A percentile compares a stretch with the other conserved stretches of the same genome.
Evolutionary conservation across 64 coral and sea anemone genomes (phyloP).

Genomic region (Acropora yongei): DNA sequence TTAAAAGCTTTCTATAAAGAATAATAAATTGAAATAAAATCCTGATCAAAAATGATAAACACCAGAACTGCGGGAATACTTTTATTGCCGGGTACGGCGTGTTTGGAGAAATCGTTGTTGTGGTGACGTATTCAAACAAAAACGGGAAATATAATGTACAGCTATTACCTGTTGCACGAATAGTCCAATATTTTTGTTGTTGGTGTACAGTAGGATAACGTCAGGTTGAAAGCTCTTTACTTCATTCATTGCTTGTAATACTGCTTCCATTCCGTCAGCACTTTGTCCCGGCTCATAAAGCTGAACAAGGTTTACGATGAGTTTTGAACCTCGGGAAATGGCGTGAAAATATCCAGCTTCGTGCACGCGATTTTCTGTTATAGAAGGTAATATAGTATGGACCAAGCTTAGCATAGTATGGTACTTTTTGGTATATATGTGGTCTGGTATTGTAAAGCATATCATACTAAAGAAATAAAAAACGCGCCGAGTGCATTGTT

Average conservation of each 20-base stretch:
- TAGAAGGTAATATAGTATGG: background rate
- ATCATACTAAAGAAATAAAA: too few relatives aligned
- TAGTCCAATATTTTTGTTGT: background rate
- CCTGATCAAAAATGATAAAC: background rate
- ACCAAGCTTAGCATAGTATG: too few relatives aligned
- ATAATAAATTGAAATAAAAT: background rate
- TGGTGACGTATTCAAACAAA: too few relatives aligned
- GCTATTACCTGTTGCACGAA: constrained; percentile 15
- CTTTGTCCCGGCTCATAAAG: background rate
- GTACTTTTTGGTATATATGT: too few relatives aligned
- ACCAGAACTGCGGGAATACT: background rate
- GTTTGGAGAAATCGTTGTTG: too few relatives aligned
- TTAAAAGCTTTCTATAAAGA: constrained; percentile 21
- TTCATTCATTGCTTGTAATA: constrained; percentile 14
- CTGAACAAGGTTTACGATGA: constrained; percentile 12
- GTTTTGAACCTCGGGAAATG: background rate
- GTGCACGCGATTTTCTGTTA: constrained; percentile 22
- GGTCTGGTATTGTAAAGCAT: too few relatives aligned
- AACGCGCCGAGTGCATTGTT: too few relatives aligned
- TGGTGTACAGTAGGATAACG: constrained; percentile 56
- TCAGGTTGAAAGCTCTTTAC: constrained; percentile 14
- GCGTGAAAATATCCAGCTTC: constrained; percentile 30
- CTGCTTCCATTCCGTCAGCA: background rate
- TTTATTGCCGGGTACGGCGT: background rate
- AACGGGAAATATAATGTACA: background rate